Conservation (phyloP, 2,888 invertebrate genomes). For the Temnothorax rugatulus region DNA sequence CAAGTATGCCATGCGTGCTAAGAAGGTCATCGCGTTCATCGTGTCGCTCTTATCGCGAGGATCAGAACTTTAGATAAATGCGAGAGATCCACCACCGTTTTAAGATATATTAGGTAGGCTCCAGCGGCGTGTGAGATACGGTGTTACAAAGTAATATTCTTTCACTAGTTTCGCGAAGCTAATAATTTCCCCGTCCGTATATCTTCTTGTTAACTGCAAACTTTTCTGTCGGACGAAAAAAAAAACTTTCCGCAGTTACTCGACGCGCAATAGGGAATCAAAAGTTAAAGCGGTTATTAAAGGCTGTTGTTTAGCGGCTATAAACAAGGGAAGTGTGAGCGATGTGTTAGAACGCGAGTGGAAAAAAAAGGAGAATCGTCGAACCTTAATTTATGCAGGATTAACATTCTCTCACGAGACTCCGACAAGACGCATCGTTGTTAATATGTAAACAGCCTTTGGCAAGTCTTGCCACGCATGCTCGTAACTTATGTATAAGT, state of each 20-base stretch:
- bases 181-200: neutral
- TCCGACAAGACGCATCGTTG: slow-evolving; percentile 40
- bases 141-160: neutral
- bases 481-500: slow-evolving; percentile 12
- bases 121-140: neutral
- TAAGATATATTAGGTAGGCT: neutral
- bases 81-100: neutral
- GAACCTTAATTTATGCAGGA: slow-evolving; percentile 7
- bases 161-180: neutral
- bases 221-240: slow-evolving; percentile 14
- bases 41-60: slow-evolving; percentile 10
- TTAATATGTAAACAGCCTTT: slow-evolving; percentile 49
- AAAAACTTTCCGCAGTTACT: slow-evolving; percentile 7
- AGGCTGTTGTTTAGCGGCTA: slow-evolving; percentile 20
- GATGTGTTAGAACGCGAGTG: slow-evolving; percentile 7
- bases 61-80: slow-evolving; percentile 22
- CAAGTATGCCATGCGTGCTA: slow-evolving; percentile 39
- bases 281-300: slow-evolving; percentile 14
- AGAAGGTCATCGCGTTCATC: slow-evolving; percentile 41
- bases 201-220: neutral
- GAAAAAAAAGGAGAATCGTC: neutral
- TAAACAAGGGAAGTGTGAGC: neutral
- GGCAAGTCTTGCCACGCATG: slow-evolving; percentile 41
- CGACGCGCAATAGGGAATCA: neutral
- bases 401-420: slow-evolving; percentile 44